phyloP scores from a whole-genome alignment of 2,797 vertebrate genomes.

The Myripristis murdjan region DNA sequence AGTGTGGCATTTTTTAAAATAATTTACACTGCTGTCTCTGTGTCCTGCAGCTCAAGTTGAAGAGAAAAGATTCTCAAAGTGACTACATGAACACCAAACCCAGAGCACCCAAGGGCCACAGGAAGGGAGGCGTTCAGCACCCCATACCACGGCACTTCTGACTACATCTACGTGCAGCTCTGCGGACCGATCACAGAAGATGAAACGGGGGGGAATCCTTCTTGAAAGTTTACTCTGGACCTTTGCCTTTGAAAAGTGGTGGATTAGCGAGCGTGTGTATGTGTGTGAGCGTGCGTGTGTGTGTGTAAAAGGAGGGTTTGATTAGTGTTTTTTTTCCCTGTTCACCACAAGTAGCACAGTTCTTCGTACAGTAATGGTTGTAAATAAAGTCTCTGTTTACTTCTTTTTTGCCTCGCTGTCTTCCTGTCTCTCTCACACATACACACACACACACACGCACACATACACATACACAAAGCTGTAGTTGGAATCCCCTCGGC shows the following conservation, averaged over 20 bases:
- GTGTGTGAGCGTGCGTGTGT: too few relatives aligned
- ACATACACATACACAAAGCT: background rate
- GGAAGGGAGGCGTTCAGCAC: slow-evolving; percentile 67
- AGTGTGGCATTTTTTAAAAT: background rate
- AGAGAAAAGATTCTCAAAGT: slow-evolving; percentile 46
- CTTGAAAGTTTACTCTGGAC: background rate
- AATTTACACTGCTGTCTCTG: background rate
- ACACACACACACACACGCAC: background rate
- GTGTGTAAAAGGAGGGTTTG: too few relatives aligned
- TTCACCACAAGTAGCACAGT: background rate
- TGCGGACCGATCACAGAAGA: background rate
- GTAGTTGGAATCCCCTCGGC: slow-evolving; percentile 35
- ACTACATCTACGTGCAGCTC: slow-evolving; percentile 2
- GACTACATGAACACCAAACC: slow-evolving; percentile 85
- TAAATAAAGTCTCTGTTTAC: background rate
- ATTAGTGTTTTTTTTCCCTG: too few relatives aligned
- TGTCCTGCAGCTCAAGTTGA: slow-evolving; percentile 69
- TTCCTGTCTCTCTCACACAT: slow-evolving; percentile 34
- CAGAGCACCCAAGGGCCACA: slow-evolving; percentile 27
- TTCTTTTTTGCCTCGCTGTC: slow-evolving; percentile 7
- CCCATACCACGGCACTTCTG: slow-evolving; percentile 55
- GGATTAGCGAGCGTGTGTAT: background rate
- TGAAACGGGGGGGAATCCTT: background rate
- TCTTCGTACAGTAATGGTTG: background rate
- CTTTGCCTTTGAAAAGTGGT: too few relatives aligned